Evolutionary conservation across 2,888 invertebrate genomes (phyloP).

Genomic region (Diloba caeruleocephala): DNA sequence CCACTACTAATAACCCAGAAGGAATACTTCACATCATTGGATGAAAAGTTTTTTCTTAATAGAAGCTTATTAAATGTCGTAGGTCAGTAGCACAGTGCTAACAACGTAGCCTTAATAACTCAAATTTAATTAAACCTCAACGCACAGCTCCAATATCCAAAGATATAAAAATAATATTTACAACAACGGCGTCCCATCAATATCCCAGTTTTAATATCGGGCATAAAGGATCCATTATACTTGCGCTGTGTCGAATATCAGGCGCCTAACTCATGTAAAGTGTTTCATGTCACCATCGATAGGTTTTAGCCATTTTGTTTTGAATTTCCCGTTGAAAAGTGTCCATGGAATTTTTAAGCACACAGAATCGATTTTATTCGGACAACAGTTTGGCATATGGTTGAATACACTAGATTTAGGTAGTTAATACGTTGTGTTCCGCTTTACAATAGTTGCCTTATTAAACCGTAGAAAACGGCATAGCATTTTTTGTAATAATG

Average conservation of each 20-base stretch:
- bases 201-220: constrained; percentile 52
- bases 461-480: no score
- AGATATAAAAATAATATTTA: constrained; percentile 37
- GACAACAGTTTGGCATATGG: neutral
- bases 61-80: no score
- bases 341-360: neutral
- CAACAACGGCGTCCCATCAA: constrained; percentile 40
- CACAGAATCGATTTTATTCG: neutral
- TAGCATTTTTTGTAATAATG: no score
- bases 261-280: neutral
- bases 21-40: no score
- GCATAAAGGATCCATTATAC: constrained; percentile 30
- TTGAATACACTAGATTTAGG: neutral
- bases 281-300: neutral
- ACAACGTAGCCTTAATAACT: constrained; percentile 21
- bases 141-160: constrained; percentile 32
- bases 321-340: neutral
- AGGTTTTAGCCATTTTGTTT: neutral
- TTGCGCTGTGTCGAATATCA: constrained; percentile 11
- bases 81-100: no score
- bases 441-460: no score
- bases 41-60: no score
- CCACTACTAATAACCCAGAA: no score
- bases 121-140: constrained; percentile 40
- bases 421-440: no score